phyloP scores from a whole-genome alignment of 1,140 invertebrate species.

The Drosophila lowei region DNA sequence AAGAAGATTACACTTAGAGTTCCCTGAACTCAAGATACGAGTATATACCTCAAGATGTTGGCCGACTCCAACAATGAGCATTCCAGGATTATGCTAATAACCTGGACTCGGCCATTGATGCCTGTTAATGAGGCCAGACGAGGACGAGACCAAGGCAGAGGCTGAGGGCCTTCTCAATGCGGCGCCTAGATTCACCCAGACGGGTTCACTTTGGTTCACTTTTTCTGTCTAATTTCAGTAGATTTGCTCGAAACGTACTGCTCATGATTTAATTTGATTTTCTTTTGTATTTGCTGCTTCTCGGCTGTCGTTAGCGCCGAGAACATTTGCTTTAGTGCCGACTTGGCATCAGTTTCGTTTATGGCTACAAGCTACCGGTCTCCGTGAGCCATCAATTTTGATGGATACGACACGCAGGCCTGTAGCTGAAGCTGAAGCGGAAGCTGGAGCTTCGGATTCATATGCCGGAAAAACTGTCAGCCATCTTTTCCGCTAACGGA shows the following conservation, averaged over 20 bases:
- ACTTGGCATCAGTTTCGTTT: conserved; percentile 25
- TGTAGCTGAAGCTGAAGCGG: neutral
- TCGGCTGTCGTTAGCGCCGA: conserved; percentile 22
- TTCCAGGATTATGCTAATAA: conserved; percentile 39
- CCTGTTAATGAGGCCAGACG: too few relatives aligned
- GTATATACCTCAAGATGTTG: conserved; percentile 7
- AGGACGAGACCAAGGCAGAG: too few relatives aligned
- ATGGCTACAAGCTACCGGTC: conserved; percentile 44
- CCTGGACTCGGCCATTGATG: conserved; percentile 5
- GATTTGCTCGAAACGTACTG: conserved; percentile 32
- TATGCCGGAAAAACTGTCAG: conserved; percentile 45
- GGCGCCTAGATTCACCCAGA: neutral
- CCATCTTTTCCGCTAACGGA: conserved; percentile 34
- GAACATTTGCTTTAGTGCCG: conserved; percentile 32
- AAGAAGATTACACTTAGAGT: conserved; percentile 36
- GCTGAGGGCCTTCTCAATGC: too few relatives aligned
- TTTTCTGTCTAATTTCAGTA: conserved; percentile 5
- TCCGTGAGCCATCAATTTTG: conserved; percentile 45
- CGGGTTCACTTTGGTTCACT: conserved; percentile 31
- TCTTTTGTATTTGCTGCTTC: conserved; percentile 35
- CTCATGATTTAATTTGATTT: conserved; percentile 46
- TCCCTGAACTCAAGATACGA: conserved; percentile 19
- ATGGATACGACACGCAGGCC: conserved; percentile 18
- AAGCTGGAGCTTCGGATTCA: neutral
- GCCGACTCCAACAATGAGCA: neutral